Conservation (phyloP, 2,888 invertebrate species). For the Thera britannica region DNA sequence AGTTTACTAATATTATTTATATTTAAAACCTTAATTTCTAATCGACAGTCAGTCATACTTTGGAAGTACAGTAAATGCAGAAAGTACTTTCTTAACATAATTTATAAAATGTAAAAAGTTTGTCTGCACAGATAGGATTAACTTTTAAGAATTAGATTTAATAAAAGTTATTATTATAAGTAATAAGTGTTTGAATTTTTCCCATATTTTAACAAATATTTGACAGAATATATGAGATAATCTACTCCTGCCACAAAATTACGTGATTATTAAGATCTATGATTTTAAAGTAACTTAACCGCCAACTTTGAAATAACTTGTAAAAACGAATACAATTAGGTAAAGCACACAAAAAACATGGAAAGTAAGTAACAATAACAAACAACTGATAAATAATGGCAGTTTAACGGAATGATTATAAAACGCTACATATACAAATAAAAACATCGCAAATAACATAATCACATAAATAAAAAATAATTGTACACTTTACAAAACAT, state of each 20-base stretch:
- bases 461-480: slow-evolving; percentile 9
- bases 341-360: slow-evolving; percentile 1
- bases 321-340: background rate
- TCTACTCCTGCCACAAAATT: background rate
- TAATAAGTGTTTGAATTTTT: slow-evolving; percentile 35
- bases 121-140: slow-evolving; percentile 74
- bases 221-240: background rate
- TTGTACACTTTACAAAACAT: slow-evolving; percentile 3
- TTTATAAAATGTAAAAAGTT: slow-evolving; percentile 74
- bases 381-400: slow-evolving; percentile 1
- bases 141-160: slow-evolving; percentile 71
- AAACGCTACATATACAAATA: slow-evolving; percentile 15
- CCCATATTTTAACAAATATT: background rate
- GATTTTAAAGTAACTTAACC: background rate
- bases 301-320: background rate
- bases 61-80: slow-evolving; percentile 38
- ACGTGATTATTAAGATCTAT: background rate
- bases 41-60: slow-evolving; percentile 57
- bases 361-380: background rate
- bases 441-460: background rate
- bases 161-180: slow-evolving; percentile 57
- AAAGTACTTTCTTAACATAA: slow-evolving; percentile 52
- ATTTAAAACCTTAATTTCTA: slow-evolving; percentile 36
- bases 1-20: slow-evolving; percentile 32
- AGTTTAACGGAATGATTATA: background rate